These are phyloP conservation scores for Neotoma lepida DNA, from an alignment of 2,113 vertebrate species.

Conservation along the genomic window DNA sequence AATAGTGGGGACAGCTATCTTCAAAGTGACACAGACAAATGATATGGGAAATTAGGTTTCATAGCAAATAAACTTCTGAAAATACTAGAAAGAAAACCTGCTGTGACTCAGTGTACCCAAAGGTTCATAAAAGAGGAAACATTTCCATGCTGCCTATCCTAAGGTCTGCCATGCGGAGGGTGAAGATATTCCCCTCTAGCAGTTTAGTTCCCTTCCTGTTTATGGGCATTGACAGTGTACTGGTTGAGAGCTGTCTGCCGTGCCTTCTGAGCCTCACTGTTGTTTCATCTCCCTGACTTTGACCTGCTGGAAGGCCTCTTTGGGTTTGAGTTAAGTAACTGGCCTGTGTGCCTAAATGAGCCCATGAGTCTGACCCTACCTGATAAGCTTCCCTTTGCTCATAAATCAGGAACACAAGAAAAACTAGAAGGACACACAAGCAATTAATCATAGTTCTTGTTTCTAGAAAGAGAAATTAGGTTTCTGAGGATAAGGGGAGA, in stretches of 20 bases:
- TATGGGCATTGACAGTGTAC: not conserved
- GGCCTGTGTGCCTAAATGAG: not conserved
- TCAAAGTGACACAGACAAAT: not conserved
- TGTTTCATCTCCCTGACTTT: not conserved
- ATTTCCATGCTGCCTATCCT: not conserved
- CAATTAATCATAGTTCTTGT: not conserved
- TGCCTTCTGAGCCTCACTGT: not conserved
- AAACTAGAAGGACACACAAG: not conserved
- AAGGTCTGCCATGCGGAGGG: not conserved
- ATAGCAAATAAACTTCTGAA: conserved; percentile 11
- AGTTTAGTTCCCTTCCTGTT: not conserved
- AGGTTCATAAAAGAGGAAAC: not conserved
- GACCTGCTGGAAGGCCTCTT: not conserved
- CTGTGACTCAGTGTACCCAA: not conserved
- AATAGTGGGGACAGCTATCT: not conserved
- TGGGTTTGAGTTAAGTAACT: not conserved
- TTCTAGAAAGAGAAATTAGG: not conserved
- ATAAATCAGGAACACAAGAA: not conserved
- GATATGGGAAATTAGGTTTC: conserved; percentile 16
- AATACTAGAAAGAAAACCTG: not conserved
- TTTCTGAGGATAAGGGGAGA: not conserved
- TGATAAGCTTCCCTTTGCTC: not conserved
- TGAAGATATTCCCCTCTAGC: not conserved
- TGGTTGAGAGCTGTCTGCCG: not conserved
- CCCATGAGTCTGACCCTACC: not conserved